These are phyloP conservation scores for Tubulanus polymorphus DNA, from an alignment of 2,888 invertebrate species.

Conservation along the genomic window DNA sequence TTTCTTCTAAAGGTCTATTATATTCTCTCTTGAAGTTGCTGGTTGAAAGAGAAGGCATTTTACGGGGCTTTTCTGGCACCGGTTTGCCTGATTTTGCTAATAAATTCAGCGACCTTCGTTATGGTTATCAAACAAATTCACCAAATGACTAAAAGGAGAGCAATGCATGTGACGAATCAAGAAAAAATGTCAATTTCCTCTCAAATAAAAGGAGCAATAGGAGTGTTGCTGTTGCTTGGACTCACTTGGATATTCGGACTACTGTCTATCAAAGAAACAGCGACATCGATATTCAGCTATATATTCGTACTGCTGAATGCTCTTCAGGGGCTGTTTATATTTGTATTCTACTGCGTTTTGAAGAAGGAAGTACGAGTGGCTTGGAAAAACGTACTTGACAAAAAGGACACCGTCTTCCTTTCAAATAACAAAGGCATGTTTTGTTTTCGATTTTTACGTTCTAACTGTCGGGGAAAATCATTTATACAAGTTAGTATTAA, in stretches of 20 bases:
- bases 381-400: no score
- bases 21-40: slow-evolving; percentile 33
- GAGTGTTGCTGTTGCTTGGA: slow-evolving; percentile 40
- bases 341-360: slow-evolving; percentile 42
- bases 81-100: slow-evolving; percentile 48
- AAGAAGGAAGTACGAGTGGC: slow-evolving; percentile 34
- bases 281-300: slow-evolving; percentile 35
- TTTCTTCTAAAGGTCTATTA: no score
- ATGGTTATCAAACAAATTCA: slow-evolving; percentile 44
- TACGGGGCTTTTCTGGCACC: slow-evolving; percentile 47
- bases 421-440: no score
- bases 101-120: slow-evolving; percentile 53
- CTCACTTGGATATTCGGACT: slow-evolving; percentile 47
- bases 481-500: no score
- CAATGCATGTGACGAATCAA: no score
- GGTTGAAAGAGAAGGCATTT: slow-evolving; percentile 36
- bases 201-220: slow-evolving; percentile 34
- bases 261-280: slow-evolving; percentile 33
- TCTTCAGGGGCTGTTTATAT: slow-evolving; percentile 47
- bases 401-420: no score
- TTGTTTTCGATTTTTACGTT: no score
- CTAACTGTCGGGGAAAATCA: no score
- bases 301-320: slow-evolving; percentile 47
- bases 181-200: slow-evolving; percentile 6
- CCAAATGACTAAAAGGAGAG: slow-evolving; percentile 26